A percentile compares a stretch with the other conserved stretches of the same genome.
phyloP scores from a whole-genome alignment of 2,888 invertebrate species.

The Idaea dimidiata region DNA sequence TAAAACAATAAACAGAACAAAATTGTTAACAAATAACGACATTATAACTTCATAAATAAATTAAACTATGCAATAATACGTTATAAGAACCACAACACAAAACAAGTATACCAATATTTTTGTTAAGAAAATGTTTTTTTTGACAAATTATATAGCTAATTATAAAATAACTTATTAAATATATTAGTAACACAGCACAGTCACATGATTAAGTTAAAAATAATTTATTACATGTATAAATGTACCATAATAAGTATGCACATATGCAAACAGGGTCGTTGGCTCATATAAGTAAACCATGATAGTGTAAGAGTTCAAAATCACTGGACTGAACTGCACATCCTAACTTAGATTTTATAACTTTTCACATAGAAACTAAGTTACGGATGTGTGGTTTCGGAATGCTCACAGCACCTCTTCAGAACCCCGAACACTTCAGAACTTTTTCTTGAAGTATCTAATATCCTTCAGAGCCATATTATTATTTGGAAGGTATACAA shows the following conservation, averaged over 20 bases:
- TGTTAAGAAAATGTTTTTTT: background rate
- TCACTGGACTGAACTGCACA: too few species aligned
- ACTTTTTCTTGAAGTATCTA: too few species aligned
- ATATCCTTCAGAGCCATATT: too few species aligned
- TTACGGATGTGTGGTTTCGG: too few species aligned
- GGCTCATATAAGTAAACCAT: too few species aligned
- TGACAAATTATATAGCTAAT: background rate
- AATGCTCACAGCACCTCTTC: too few species aligned
- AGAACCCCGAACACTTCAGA: too few species aligned
- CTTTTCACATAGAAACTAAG: too few species aligned
- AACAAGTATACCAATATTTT: background rate
- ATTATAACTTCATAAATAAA: background rate
- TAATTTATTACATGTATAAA: background rate
- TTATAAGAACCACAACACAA: background rate
- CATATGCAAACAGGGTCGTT: background rate
- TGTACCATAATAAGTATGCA: background rate
- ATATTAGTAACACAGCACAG: background rate
- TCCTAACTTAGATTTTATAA: too few species aligned
- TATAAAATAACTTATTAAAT: background rate
- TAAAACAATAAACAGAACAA: background rate
- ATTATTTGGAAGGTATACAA: too few species aligned
- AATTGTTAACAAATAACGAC: conserved; percentile 2
- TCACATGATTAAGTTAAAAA: background rate
- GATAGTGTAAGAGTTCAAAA: too few species aligned
- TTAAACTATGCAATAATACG: background rate